A percentile compares a stretch with the other conserved stretches of the same genome.
Evolutionary conservation across 1,140 invertebrate genomes (phyloP).

Genomic region (Rhagoletis pomonella): DNA sequence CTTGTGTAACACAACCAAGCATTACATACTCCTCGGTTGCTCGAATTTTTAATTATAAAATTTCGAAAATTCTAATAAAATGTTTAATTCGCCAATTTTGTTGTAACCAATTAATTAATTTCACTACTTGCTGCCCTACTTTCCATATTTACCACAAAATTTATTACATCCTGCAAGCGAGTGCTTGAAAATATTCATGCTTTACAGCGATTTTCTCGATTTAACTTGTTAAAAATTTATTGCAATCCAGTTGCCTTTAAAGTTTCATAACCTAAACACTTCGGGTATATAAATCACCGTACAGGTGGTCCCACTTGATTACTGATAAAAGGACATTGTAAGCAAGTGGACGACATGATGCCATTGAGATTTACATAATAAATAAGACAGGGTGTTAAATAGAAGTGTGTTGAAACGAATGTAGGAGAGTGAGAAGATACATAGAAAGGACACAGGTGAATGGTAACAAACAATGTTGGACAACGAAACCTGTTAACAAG

Average conservation of each 20-base stretch:
- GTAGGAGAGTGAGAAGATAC: not conserved
- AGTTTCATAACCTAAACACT: not conserved
- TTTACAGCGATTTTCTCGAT: too few species aligned
- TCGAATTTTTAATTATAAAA: too few species aligned
- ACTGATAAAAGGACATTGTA: constrained; percentile 34
- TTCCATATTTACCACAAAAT: too few species aligned
- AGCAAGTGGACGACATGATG: constrained; percentile 27
- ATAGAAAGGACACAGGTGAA: not conserved
- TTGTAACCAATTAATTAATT: too few species aligned
- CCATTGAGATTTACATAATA: constrained; percentile 41
- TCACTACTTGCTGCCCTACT: too few species aligned
- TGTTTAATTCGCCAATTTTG: too few species aligned
- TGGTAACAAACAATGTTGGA: not conserved
- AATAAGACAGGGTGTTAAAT: constrained; percentile 3
- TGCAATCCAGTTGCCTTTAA: not conserved
- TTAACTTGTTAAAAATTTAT: not conserved
- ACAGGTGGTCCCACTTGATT: constrained; percentile 29
- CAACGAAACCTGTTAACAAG: not conserved
- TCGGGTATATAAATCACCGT: constrained; percentile 23
- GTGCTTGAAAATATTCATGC: too few species aligned
- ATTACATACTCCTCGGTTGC: too few species aligned
- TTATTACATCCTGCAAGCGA: too few species aligned
- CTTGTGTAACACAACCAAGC: too few species aligned
- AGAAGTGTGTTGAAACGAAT: not conserved
- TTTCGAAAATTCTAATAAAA: too few species aligned